Base-by-base conservation (phyloP, 2,113 vertebrate genomes). In the Symphodus melops region DNA sequence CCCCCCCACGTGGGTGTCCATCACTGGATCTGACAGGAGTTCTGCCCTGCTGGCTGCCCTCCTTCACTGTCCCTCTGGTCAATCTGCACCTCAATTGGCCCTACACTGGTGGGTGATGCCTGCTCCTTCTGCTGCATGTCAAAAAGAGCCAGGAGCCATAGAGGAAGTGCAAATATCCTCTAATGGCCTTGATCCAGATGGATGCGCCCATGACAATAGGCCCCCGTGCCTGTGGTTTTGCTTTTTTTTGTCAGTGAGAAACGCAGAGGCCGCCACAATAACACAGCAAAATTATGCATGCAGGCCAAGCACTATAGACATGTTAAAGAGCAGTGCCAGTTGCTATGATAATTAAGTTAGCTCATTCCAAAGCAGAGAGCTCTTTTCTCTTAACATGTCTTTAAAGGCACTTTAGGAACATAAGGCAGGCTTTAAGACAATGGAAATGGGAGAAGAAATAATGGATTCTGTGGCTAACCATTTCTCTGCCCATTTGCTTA, bases 131-230 rank as follows among this genome's bases (percentile, higher is more conserved):
- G 93, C 86, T 49, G 92, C 92, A 92, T 94, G 93, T 94, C 93
- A 94, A 94, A 94, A 92, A 91, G 82, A 89, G 87, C 85, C 83
- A 89, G 90, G 86, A 91, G 88, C 84, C 88, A 88, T 89, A 89
- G 91, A 95, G 94, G 94, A 95, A 95, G 94, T 93, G 93, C 91
- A 95, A 95, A 95, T 94, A 94, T 94, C 92, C 92, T 94, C 92
- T 92, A 93, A 93, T 94, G 90, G 94, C 87, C 90, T 92, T 89
- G 91, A 93, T 94, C 89, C 93, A 94, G 93, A 95, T 95, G 94
- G 93, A 94, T 94, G 93, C 72, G 85, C 84, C 86, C 89, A 91
- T 94, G 90, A 95, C 94, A 95, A 95, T 92, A 94, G 94, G 75
- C 77, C 88, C 85, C 83, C 83, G 83, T 91, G 92, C 90, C 90